Base-by-base conservation (phyloP, 2,113 vertebrate species). In the Hirundichthys speculiger region DNA sequence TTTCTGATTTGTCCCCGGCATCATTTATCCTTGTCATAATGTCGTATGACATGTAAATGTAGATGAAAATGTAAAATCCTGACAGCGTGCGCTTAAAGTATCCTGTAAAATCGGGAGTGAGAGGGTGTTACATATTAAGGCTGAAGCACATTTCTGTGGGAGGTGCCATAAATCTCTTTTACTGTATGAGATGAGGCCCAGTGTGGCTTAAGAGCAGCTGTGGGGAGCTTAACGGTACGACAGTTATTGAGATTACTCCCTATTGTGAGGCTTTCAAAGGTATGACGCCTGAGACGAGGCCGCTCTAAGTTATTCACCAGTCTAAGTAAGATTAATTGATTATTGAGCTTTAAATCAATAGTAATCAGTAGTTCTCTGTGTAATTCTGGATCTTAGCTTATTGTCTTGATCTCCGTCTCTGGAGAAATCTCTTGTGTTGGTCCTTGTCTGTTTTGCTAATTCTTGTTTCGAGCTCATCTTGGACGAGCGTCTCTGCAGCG, bases 341-440 rank as follows among this genome's bases (percentile, higher is more conserved):
- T 82, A 88, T 79, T 79, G 78, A 70, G 82, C 65, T 73, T 72
- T 49, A 58, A 78, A 85, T 85, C 86, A 82, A 85, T 85, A 63
- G 63, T 88, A 74, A 83, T 88, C 73, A 85, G 82, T 60, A 70
- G 73, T 59, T 68, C 52, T 79, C 54, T 64, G 73, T 78, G 79
- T 80, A 75, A 83, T 78, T 80, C 69, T 64, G 39, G 55, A 50
- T 63, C 61, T 69, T 13, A 52, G 48, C 65, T 79, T 77, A 75
- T 69, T 73, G 76, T 83, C 73, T 74, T 73, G 68, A 59, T 73
- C 79, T 57, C 45, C 12, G 50, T 84, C 80, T 57, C 60, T 40
- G 51, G 79, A 80, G 77, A 80, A 75, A 86, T 82, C 69, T 74
- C 64, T 70, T 58, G 30, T 64, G 14, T 62, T 71, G 58, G 52